These are phyloP conservation scores for Siderastrea siderea DNA, from an alignment of 92 coral and sea anemone genomes.

Conservation along the genomic window DNA sequence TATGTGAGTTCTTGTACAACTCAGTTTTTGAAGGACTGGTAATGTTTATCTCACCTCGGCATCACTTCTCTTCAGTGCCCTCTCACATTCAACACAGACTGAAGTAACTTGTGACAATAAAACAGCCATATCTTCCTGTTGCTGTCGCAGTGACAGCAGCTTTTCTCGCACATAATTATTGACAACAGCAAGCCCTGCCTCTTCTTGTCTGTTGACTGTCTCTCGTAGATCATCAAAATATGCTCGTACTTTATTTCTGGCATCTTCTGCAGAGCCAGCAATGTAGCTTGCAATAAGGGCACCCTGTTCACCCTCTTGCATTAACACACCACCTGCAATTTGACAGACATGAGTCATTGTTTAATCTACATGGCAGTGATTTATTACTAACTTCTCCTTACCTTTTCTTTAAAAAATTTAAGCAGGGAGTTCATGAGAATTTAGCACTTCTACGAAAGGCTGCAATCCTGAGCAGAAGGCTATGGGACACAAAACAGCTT, in stretches of 20 bases:
- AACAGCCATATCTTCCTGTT: slow-evolving; percentile 99
- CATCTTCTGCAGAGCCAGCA: slow-evolving; percentile 91
- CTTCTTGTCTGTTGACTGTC: slow-evolving; percentile 97
- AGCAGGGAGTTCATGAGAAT: no score
- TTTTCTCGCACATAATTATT: slow-evolving; percentile 95
- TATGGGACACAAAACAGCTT: no score
- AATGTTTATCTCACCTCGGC: slow-evolving; percentile 78
- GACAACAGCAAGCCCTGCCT: slow-evolving; percentile 98
- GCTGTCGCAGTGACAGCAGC: slow-evolving; percentile 94
- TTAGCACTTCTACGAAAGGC: no score
- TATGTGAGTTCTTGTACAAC: no score
- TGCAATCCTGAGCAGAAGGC: no score
- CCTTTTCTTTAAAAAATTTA: no score
- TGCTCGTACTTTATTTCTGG: slow-evolving; percentile 88
- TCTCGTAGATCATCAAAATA: slow-evolving; percentile 98
- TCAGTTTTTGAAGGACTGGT: not conserved
- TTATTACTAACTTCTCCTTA: no score
- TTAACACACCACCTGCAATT: slow-evolving; percentile 77
- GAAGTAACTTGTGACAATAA: slow-evolving; percentile 91
- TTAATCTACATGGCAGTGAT: no score
- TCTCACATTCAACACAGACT: slow-evolving; percentile 95
- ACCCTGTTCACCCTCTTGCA: slow-evolving; percentile 86
- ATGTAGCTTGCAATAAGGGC: slow-evolving; percentile 65
- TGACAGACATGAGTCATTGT: no score
- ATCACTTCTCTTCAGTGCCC: slow-evolving; percentile 92